Base-by-base conservation (phyloP, 2,888 invertebrate species). In the Clusia tigrina region DNA sequence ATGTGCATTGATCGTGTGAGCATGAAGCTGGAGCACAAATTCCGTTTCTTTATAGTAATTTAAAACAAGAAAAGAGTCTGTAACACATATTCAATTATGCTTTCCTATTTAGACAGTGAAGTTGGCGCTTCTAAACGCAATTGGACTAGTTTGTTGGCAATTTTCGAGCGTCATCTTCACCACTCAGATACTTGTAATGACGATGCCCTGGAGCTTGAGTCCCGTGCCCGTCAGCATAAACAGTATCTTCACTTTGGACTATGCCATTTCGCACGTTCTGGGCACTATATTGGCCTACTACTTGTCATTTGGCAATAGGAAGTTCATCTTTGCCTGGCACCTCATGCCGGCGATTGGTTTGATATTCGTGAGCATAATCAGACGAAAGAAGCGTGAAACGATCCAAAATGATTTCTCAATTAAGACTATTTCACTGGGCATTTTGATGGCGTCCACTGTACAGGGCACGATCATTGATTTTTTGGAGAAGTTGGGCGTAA, bases 101-200 rank as follows among this genome's bases (percentile, higher is more conserved):
- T 48, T 55, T 65, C 51, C 56, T 48, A 60, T 65, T 23, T 61
- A 83, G 83, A 75, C 81, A 20, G 67, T 78, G 3, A 78, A 79
- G 57, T 71, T 83, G 59, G 75, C 81, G 0, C 58, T 78, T 38
- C 73, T 83, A 37, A 83, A 82, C 51, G 78, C 82, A 5, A 72
- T 79, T 37, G 78, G 82, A 1, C 72, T 78, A 0, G 79, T 89
- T 0, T 88, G 87, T 70, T 92, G 93, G 90, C 91, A 95, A 83
- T 94, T 95, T 85, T 89, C 93, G 0, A 93, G 93, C 73, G 92
- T 94, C 75, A 89, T 93, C 62, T 88, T 94, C 71, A 85, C 91
- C 2, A 92, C 92, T 0, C 94, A 95, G 81, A 86, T 89, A 0
- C 82, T 90, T 3, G 90, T 92, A 2, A 86, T 94, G 67, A 89